Base-by-base conservation (phyloP, 2,113 vertebrate genomes). In the Aphyosemion australe region DNA sequence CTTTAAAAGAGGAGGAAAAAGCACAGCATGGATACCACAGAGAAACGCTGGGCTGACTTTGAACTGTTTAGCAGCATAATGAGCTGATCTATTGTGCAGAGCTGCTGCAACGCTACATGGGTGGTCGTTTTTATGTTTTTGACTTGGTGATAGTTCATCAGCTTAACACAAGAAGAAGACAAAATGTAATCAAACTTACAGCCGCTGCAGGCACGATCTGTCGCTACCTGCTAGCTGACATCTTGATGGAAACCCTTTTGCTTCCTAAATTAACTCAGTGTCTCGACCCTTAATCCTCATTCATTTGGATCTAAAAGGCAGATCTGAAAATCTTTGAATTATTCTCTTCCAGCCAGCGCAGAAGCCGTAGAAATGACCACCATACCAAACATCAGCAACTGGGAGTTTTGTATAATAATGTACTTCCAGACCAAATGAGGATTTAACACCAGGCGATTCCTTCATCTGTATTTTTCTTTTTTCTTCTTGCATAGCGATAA, bases 1-100 rank as follows among this genome's bases (percentile, higher is more conserved):
- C 62, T 45, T 41, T 20, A 32, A 60, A 58, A 67, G 56, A 34
- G 10, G 56, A 34, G 8, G 19, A 14, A 48, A 42, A 59, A 62
- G 66, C 67, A 67, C 53, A 58, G 57, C 55, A 8, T 53, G 74
- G 87, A 87, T 90, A 66, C 84, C 73, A 81, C 87, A 76, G 84
- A 59, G 73, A 54, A 54, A 45, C 46, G 31, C 73, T 69, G 49
- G 39, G 62, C 60, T 2, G 41, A 39, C 37, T 26, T 26, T 26
- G 26, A 26, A 26, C 26, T 26, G 26, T 26, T 26, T 26, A 26
- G 26, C 26, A 55, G 58, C 18, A 52, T 69, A 82, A 79, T 53
- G n/a, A 62, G 11, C 53, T 71, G 19, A 8, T 58, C 69, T 72
- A 66, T 74, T 86, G 78, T 72, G 54, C 63, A 56, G 59, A 1